Conservation (phyloP, 1,140 invertebrate species). For the Eubasilissa regina region DNA sequence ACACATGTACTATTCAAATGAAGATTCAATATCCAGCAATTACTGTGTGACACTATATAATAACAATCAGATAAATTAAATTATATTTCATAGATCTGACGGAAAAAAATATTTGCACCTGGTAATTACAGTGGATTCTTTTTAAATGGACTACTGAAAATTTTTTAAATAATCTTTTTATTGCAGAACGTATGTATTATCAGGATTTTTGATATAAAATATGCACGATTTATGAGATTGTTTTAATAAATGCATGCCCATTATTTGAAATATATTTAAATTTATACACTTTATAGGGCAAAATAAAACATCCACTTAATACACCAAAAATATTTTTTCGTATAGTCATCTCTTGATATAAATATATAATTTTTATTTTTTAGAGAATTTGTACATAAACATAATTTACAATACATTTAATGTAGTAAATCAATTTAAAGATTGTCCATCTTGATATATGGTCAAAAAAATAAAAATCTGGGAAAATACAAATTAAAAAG, state of each 20-base stretch:
- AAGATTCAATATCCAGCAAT: too few relatives aligned
- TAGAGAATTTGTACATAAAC: constrained; percentile 47
- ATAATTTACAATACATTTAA: constrained; percentile 43
- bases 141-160: too few relatives aligned
- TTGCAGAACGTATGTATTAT: too few relatives aligned
- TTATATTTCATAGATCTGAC: too few relatives aligned
- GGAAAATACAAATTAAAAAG: constrained; percentile 11
- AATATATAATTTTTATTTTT: constrained; percentile 39
- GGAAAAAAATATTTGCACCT: too few relatives aligned
- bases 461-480: constrained; percentile 8
- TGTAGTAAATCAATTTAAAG: constrained; percentile 62
- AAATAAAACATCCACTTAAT: constrained; percentile 24
- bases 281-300: constrained; percentile 17
- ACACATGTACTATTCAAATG: too few relatives aligned
- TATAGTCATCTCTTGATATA: constrained; percentile 41
- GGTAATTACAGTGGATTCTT: too few relatives aligned
- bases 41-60: too few relatives aligned
- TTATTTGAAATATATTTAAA: constrained; percentile 10
- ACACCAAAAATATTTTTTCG: constrained; percentile 38
- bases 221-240: too few relatives aligned
- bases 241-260: constrained; percentile 27
- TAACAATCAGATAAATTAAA: too few relatives aligned
- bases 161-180: too few relatives aligned
- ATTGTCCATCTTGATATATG: constrained; percentile 38
- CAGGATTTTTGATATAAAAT: too few relatives aligned